phyloP scores from a whole-genome alignment of 2,113 vertebrate species.

The Ochotona princeps region DNA sequence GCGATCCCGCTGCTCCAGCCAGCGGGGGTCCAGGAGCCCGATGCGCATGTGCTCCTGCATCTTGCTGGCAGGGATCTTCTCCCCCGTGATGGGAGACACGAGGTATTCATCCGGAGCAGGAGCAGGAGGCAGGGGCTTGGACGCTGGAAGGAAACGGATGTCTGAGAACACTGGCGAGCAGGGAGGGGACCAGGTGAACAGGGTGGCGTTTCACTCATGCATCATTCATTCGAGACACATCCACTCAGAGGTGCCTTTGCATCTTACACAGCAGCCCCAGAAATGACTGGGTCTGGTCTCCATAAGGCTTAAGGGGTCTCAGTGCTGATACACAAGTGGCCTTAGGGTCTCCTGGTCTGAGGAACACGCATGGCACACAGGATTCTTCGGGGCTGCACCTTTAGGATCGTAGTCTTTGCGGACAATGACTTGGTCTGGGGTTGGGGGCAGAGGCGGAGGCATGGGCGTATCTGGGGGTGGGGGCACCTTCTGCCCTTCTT shows the following conservation, averaged over 20 bases:
- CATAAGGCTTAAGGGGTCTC: not conserved
- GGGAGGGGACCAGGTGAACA: not conserved
- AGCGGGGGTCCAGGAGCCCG: slow-evolving; percentile 97
- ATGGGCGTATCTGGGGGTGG: slow-evolving; percentile 96
- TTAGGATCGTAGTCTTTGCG: slow-evolving; percentile 99
- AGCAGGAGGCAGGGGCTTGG: slow-evolving; percentile 89
- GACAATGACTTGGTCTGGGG: slow-evolving; percentile 98
- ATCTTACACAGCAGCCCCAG: not conserved
- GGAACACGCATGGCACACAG: not conserved
- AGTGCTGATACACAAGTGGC: not conserved
- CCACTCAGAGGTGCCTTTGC: not conserved
- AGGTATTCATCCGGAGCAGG: slow-evolving; percentile 94
- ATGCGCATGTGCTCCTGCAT: slow-evolving; percentile 99
- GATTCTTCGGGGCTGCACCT: slow-evolving; percentile 85
- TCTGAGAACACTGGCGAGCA: not conserved
- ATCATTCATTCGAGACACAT: not conserved
- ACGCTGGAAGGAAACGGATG: slow-evolving; percentile 86
- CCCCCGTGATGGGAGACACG: slow-evolving; percentile 98
- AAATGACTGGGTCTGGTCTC: not conserved
- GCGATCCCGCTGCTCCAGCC: slow-evolving; percentile 97
- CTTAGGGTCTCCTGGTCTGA: not conserved
- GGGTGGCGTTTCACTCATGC: not conserved
- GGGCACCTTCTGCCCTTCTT: slow-evolving; percentile 94
- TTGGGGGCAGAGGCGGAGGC: slow-evolving; percentile 97
- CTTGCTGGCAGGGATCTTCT: slow-evolving; percentile 98